Conservation (phyloP, 2,113 vertebrate genomes). For the Thamnaconus septentrionalis region DNA sequence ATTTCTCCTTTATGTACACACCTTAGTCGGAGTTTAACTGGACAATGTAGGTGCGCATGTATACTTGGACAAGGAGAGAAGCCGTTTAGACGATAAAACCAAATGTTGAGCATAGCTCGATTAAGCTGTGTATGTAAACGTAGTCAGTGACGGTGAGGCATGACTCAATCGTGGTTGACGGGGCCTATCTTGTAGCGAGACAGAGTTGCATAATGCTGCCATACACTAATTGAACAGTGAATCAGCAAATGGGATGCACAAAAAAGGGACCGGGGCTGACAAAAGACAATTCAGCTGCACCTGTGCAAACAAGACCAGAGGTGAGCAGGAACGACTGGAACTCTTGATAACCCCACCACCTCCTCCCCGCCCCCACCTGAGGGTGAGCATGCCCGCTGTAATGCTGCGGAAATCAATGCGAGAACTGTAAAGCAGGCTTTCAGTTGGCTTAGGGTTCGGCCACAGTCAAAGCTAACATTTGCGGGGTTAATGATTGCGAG, state of each 20-base stretch:
- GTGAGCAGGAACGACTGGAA: conserved; percentile 2
- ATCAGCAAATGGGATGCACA: conserved; percentile 21
- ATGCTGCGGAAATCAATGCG: conserved; percentile 45
- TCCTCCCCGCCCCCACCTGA: conserved; percentile 28
- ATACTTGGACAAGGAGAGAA: no score
- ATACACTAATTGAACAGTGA: conserved; percentile 6
- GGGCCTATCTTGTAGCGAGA: background rate
- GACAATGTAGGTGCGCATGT: no score
- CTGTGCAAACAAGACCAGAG: conserved; percentile 43
- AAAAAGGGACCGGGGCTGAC: conserved; percentile 17
- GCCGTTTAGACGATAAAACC: no score
- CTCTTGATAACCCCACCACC: background rate
- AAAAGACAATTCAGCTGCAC: conserved; percentile 41
- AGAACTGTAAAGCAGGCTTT: conserved; percentile 36
- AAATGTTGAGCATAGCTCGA: no score
- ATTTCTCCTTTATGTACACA: no score
- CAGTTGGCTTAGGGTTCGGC: conserved; percentile 35
- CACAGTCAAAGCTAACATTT: conserved; percentile 14
- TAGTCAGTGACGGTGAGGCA: no score
- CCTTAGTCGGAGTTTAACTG: no score
- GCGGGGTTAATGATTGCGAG: conserved; percentile 64
- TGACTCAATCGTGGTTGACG: no score
- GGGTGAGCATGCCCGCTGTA: conserved; percentile 39
- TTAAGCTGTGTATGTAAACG: no score
- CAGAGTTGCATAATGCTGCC: background rate